phyloP scores from a whole-genome alignment of 2,888 invertebrate species.

The Proisotoma minuta region DNA sequence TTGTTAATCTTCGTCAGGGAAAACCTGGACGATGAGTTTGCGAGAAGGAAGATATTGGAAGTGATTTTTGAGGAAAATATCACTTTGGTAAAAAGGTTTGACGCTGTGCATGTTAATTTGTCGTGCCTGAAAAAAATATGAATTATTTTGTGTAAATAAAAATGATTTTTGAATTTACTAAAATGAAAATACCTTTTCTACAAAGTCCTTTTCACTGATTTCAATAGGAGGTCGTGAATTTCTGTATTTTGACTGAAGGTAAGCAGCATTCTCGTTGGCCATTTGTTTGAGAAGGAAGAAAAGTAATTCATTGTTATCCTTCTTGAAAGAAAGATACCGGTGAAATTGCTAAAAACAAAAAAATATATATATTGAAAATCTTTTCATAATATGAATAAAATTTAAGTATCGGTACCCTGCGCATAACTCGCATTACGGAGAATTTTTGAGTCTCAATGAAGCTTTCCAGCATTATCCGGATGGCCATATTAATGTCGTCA shows the following conservation, averaged over 20 bases:
- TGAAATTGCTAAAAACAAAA: slow-evolving; percentile 74
- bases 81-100: slow-evolving; percentile 84
- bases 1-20: neutral
- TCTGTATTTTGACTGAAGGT: slow-evolving; percentile 55
- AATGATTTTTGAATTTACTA: neutral
- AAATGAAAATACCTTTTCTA: slow-evolving; percentile 60
- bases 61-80: slow-evolving; percentile 80
- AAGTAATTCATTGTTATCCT: slow-evolving; percentile 91
- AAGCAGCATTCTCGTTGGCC: slow-evolving; percentile 82
- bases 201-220: slow-evolving; percentile 76
- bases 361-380: too few relatives aligned
- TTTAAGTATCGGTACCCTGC: slow-evolving; percentile 66
- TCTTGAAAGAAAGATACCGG: slow-evolving; percentile 85
- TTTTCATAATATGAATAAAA: slow-evolving; percentile 22
- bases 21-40: slow-evolving; percentile 74
- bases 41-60: slow-evolving; percentile 78
- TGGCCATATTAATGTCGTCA: slow-evolving; percentile 95
- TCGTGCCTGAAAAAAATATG: slow-evolving; percentile 65
- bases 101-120: slow-evolving; percentile 86
- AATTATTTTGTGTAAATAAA: neutral
- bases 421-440: slow-evolving; percentile 94
- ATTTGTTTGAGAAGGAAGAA: slow-evolving; percentile 92
- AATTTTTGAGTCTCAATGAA: slow-evolving; percentile 99
- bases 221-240: slow-evolving; percentile 62
- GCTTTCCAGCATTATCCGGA: slow-evolving; percentile 93